Evolutionary conservation across 1,140 invertebrate species (phyloP), one percentile per base, ranked within the genome.

Genomic region (Eumaeus atala): DNA sequence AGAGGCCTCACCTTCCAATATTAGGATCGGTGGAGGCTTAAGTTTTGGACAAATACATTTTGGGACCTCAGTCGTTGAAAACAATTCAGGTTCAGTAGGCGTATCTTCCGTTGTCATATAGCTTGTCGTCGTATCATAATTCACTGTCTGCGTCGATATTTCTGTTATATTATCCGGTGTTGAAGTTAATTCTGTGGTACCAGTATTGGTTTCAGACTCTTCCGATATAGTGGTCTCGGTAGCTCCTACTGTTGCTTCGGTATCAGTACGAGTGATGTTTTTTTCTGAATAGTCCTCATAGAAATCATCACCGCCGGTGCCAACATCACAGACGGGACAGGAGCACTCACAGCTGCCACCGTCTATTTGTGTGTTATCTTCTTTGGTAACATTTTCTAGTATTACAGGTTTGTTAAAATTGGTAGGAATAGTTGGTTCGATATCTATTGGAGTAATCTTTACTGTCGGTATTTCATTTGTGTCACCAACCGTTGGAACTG

Each of bases 271-370:
- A 18, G 42, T 55, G 47, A 66, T 70, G 14, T 64, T 66, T 74
- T 69, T 64, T 37, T 67, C 58, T 51, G 59, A 54, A 56, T 72
- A 74, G 57, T 86, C 80, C 58, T 83, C 76, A 66, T 84, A 86
- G 58, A 81, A 76, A 50, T 77, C 70, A 59, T 89, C 86, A 62
- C 77, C 70, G 58, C 76, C 73, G 57, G 71, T 85, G 58, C 80
- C 69, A 60, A 77, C 67, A 48, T 74, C 69, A 59, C 90, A 80
- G 65, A 89, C 89, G 1, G 93, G 93, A 76, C 93, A 95, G 3
- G 90, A 91, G 76, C 93, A 94, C 70, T 93, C 90, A 74, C 93
- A 95, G 67, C 90, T 91, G n/a, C 92, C 91, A 54, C 92, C 92
- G 51, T 74, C 87, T 36, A 79, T 70, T 55, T 76, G 70, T 59